Conservation (phyloP, 2,113 vertebrate species). For the Okapia johnstoni region DNA sequence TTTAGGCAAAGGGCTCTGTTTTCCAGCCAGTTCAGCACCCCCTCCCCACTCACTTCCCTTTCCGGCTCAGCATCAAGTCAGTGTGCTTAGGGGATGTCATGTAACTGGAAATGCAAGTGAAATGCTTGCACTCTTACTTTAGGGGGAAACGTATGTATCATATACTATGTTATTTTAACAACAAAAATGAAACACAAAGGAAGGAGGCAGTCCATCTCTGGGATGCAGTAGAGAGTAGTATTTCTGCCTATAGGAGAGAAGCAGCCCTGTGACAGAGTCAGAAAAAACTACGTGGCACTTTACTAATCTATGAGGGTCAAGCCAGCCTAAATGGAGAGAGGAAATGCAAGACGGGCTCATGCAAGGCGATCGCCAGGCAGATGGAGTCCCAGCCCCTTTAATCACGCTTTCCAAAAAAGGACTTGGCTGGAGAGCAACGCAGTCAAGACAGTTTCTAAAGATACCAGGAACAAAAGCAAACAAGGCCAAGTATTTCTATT, state of each 20-base stretch:
- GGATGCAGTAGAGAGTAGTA: background rate
- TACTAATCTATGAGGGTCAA: background rate
- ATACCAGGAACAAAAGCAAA: slow-evolving; percentile 36
- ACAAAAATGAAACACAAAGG: background rate
- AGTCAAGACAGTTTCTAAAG: slow-evolving; percentile 50
- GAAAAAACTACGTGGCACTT: background rate
- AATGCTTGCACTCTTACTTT: background rate
- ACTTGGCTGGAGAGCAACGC: slow-evolving; percentile 53
- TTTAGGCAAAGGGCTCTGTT: slow-evolving; percentile 57
- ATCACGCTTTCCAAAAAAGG: slow-evolving; percentile 52
- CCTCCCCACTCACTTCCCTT: slow-evolving; percentile 11
- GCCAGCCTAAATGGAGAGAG: background rate
- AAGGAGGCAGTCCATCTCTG: background rate
- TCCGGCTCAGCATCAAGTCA: background rate
- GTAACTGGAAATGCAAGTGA: background rate
- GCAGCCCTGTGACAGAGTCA: background rate
- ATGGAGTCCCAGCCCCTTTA: slow-evolving; percentile 2
- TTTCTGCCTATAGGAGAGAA: background rate
- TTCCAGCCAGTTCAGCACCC: slow-evolving; percentile 33
- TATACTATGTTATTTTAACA: background rate
- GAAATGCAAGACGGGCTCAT: background rate
- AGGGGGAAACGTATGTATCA: background rate
- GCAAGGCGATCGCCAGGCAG: slow-evolving; percentile 20
- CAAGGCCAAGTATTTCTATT: slow-evolving; percentile 55
- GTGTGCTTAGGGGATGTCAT: background rate